Conservation (phyloP, 1,140 invertebrate genomes). For the Bacillus rossius region DNA sequence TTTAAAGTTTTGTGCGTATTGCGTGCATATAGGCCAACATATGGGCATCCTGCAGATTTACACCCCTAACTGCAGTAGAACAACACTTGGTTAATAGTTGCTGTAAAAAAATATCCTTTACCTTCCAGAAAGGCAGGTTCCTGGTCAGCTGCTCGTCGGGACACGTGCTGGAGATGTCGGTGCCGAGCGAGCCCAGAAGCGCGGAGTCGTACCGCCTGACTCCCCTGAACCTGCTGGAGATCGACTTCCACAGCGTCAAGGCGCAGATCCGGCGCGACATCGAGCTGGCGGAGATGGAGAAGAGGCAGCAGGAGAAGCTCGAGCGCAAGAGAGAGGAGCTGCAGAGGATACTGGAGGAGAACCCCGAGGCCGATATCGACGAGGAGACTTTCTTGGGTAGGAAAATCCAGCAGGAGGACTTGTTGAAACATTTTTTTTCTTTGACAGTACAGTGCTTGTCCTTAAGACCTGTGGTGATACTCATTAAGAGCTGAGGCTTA, state of each 20-base stretch:
- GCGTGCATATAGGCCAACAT: no score
- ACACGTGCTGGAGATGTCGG: slow-evolving; percentile 46
- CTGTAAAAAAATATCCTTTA: no score
- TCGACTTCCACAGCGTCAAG: slow-evolving; percentile 53
- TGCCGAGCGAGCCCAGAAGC: slow-evolving; percentile 45
- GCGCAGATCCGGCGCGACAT: slow-evolving; percentile 48
- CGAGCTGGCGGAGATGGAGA: slow-evolving; percentile 37
- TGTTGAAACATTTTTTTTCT: no score
- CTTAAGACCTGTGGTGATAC: no score
- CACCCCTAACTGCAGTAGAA: no score
- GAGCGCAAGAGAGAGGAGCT: slow-evolving; percentile 49
- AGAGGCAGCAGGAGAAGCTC: slow-evolving; percentile 46
- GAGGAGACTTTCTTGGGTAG: slow-evolving; percentile 49
- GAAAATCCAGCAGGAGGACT: no score
- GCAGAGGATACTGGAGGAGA: slow-evolving; percentile 45
- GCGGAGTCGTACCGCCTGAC: slow-evolving; percentile 43
- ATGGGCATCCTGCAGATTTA: no score
- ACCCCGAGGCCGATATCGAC: slow-evolving; percentile 52
- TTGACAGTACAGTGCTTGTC: no score
- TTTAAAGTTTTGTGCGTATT: no score
- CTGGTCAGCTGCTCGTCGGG: slow-evolving; percentile 49
- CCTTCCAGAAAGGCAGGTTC: slow-evolving; percentile 31
- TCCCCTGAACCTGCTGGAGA: slow-evolving; percentile 37
- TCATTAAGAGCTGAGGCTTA: no score
- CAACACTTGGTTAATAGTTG: no score